A percentile compares a stretch with the other conserved stretches of the same genome.
Evolutionary conservation across 2,113 vertebrate genomes (phyloP).

Genomic region (Monarcha castaneiventris): DNA sequence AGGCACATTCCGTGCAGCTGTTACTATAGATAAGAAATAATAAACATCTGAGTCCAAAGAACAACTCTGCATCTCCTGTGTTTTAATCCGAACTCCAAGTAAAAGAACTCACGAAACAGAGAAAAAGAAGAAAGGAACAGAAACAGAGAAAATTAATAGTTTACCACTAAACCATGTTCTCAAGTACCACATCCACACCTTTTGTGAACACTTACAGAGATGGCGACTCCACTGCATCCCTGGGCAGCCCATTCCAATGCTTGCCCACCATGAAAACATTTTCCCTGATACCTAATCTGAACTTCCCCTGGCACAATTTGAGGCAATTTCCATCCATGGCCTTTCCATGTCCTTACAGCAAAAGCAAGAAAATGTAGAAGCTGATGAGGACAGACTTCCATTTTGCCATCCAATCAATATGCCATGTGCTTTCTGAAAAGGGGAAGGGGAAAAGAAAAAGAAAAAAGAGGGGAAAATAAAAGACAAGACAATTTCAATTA

Average conservation of each 20-base stretch:
- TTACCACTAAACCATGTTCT: not conserved
- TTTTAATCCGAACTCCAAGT: too few species aligned
- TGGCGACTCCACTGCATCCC: not conserved
- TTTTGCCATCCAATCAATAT: not conserved
- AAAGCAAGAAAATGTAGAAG: not conserved
- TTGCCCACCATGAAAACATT: not conserved
- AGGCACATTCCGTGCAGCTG: too few species aligned
- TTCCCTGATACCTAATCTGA: not conserved
- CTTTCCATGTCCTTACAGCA: not conserved
- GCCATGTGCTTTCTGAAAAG: not conserved
- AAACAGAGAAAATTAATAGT: too few species aligned
- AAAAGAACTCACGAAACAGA: too few species aligned
- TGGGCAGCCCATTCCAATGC: not conserved
- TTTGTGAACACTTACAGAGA: not conserved
- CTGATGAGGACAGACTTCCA: not conserved
- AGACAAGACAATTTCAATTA: not conserved
- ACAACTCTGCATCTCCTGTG: too few species aligned
- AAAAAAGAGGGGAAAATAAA: fast-evolving
- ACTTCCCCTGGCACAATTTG: not conserved
- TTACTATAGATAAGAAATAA: too few species aligned
- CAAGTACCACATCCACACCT: not conserved
- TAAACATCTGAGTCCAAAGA: too few species aligned
- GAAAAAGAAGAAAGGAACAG: too few species aligned
- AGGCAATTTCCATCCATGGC: not conserved
- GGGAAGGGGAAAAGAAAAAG: not conserved